Evolutionary conservation across 2,797 vertebrate species (phyloP), one percentile per base, ranked within the genome.

Genomic region (Chaetodon trifasciatus): DNA sequence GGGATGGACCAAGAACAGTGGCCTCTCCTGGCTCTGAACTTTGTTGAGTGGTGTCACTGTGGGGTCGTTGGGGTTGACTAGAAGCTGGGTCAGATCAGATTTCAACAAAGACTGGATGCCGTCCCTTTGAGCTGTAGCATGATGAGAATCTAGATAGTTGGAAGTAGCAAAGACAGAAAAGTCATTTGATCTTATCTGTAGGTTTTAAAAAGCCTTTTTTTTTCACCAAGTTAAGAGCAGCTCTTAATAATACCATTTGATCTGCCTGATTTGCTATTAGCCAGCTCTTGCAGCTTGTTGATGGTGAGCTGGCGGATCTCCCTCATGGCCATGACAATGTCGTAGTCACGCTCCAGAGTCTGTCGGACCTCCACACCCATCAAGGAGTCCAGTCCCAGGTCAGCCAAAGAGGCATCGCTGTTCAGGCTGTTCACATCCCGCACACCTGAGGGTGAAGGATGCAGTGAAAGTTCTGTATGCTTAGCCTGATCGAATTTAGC

Each of bases 321-420:
- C 47, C 97, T 97, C 97, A 97, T 98, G 10, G 96, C 88, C 96
- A 99, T 96, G 70, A 96, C 88, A 0, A 98, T 96, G 83, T 98
- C 96, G 0, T 97, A 96, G 91, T 99, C 97, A 0, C 97, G 96
- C 88, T 99, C 98, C 81, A 99, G 94, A 0, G 94, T 98, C 92
- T 99, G 98, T 6, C 97, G 97, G 66, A 99, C 97, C 91, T 99
- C 98, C 58, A 99, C 98, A 0, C 97, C 97, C 98, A 99, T 99
- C 83, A 99, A 91, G 0, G 98, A 99, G 90, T 99, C 98, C 78
- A 99, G 93, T 49, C 98, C 98, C 78, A 99, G 89, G 87, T 99
- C 98, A 1, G 96, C 96, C 92, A 99, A 88, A 0, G 97, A 96
- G 64, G 95, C 91, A 1, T 98, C 97, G 23, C 95, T 89, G 37